phyloP scores from a whole-genome alignment of 2,888 invertebrate genomes.

The Melieria picta region DNA sequence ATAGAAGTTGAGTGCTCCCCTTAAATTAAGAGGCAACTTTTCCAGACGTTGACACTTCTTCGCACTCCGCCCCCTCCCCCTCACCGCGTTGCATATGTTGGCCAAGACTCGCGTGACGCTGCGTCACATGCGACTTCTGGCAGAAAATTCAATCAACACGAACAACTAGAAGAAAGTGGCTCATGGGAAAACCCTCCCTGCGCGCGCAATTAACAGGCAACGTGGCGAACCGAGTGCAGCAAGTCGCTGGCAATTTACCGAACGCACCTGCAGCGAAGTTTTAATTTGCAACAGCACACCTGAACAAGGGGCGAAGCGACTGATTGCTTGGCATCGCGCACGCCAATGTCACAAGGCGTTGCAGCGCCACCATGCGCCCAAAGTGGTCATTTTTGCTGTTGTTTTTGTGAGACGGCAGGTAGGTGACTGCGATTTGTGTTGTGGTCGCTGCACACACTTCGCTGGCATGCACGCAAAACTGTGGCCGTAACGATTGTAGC shows the following conservation, averaged over 20 bases:
- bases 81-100: too few relatives aligned
- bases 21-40: too few relatives aligned
- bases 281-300: constrained; percentile 25
- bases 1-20: background rate
- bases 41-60: too few relatives aligned
- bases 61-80: too few relatives aligned
- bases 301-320: background rate
- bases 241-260: constrained; percentile 37
- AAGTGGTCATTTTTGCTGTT: background rate
- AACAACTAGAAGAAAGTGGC: constrained; percentile 38
- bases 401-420: background rate
- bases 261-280: constrained; percentile 31
- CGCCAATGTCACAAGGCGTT: constrained; percentile 25
- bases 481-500: background rate
- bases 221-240: constrained; percentile 25
- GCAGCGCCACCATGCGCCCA: background rate
- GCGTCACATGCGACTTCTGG: constrained; percentile 42
- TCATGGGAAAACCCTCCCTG: constrained; percentile 22
- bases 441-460: background rate
- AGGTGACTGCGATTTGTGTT: background rate
- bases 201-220: constrained; percentile 3
- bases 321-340: constrained; percentile 4
- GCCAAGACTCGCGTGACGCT: constrained; percentile 33
- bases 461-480: background rate
- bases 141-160: constrained; percentile 58